Base-by-base conservation (phyloP, 2,888 invertebrate genomes). In the Hydropsyche betteni region DNA sequence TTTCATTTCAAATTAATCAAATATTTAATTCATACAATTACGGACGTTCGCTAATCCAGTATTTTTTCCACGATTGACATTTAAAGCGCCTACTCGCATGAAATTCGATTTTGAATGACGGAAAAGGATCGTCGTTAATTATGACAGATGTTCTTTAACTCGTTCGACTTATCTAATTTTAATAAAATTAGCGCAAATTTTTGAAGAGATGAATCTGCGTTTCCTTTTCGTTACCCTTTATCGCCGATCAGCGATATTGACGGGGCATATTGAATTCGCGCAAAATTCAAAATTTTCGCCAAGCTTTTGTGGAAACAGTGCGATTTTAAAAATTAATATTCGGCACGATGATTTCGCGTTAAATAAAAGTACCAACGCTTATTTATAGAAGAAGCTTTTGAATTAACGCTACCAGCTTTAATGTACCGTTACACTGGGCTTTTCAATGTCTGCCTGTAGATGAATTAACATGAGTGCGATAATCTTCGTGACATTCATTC, bases 381-480 rank as follows among this genome's bases (percentile, higher is more conserved):
- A 44, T 44, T 44, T 44, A 44, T 44, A 44, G 44, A 44, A 4
- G 7, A 10, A 36, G 64, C 64, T 64, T 64, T 64, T 44, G n/a
- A 12, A 64, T 36, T 64, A 36, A 64, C 64, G 4, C 36, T 64
- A 36, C 33, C 64, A 36, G 64, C 24, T 64, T 64, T 34, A 36
- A 64, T n/a, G 10, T 64, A 8, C 12, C 34, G 64, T 64, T 64
- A 36, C 64, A 8, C 34, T 34, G 36, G 44, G 64, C 64, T 64
- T 64, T 61, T 64, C 64, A 64, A 64, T 64, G 64, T 64, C 64
- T 64, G 64, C 64, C 64, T 64, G 64, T 36, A 64, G 64, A 64
- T 64, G 64, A 64, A 64, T 64, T 64, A 64, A 64, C 36, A 64
- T 64, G 64, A 64, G 64, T 36, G 64, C 64, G 64, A 64, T 64